Evolutionary conservation across 2,888 invertebrate genomes (phyloP).

Genomic region (Smittia aterrima): DNA sequence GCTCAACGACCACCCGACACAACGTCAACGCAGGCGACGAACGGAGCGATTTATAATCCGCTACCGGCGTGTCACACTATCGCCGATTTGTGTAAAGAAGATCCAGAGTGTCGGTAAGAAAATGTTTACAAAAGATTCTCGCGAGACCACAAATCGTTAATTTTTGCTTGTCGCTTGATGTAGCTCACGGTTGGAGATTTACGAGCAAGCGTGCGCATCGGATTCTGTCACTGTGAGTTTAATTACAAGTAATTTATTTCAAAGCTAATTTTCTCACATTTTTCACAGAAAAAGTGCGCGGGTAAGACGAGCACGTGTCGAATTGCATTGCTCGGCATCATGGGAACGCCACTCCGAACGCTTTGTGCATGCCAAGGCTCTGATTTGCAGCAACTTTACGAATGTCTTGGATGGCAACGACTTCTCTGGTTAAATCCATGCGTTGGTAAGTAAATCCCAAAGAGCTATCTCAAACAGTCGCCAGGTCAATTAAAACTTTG

Average conservation of each 20-base stretch:
- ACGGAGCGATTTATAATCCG: conserved; percentile 57
- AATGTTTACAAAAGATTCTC: neutral
- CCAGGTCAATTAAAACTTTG: neutral
- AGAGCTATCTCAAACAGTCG: neutral
- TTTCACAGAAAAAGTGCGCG: conserved; percentile 69
- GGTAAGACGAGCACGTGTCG: conserved; percentile 82
- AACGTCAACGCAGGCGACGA: conserved; percentile 55
- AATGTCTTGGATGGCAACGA: conserved; percentile 87
- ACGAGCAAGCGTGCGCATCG: conserved; percentile 88
- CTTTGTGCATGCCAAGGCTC: conserved; percentile 86
- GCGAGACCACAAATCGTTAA: neutral
- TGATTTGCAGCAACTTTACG: conserved; percentile 79
- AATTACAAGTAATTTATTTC: too few relatives aligned
- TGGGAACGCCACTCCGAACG: conserved; percentile 84
- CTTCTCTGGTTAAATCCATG: conserved; percentile 90
- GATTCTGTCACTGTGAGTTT: conserved; percentile 68
- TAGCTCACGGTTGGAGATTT: conserved; percentile 78
- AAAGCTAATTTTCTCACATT: too few relatives aligned
- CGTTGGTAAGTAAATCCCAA: conserved; percentile 69
- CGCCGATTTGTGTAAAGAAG: conserved; percentile 78
- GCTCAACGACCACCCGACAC: conserved; percentile 74
- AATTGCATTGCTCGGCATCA: conserved; percentile 79
- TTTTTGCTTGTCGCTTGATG: neutral
- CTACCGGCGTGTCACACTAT: conserved; percentile 84
- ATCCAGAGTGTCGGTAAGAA: conserved; percentile 77